Evolutionary conservation across 2,888 invertebrate species (phyloP).

Genomic region (Eristalinus sepulchralis): DNA sequence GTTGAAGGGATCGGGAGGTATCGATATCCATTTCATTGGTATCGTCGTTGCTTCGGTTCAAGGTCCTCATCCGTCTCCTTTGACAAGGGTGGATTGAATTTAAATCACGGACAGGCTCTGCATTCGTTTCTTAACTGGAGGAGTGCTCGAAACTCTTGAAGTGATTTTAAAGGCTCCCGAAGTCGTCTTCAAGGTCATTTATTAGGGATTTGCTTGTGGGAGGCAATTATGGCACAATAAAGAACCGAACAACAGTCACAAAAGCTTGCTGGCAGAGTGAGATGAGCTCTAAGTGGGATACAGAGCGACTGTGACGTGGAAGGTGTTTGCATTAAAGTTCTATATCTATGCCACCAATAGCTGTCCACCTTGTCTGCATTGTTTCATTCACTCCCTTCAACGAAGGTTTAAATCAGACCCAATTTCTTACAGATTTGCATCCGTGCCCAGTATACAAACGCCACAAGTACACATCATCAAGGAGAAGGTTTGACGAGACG

Average conservation of each 20-base stretch:
- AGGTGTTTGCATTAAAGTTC: no score
- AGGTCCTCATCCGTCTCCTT: not conserved
- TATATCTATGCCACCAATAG: no score
- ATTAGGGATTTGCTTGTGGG: not conserved
- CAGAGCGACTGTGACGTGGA: no score
- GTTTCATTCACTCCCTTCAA: no score
- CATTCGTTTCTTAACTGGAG: not conserved
- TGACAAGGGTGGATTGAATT: not conserved
- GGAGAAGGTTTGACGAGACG: constrained; percentile 81
- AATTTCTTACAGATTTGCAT: constrained; percentile 73
- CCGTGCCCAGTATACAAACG: constrained; percentile 76
- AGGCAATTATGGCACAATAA: not conserved
- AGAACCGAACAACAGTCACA: not conserved
- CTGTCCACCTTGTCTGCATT: no score
- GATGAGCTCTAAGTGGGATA: no score
- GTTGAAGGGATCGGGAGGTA: not conserved
- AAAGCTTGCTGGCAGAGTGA: no score
- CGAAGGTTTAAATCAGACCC: no score
- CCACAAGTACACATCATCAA: constrained; percentile 78
- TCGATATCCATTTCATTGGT: not conserved
- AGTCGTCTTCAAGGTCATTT: not conserved
- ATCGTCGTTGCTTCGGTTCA: constrained; percentile 17
- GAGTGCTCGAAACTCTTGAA: not conserved
- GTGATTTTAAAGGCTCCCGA: not conserved
- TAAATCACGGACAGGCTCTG: not conserved